phyloP scores from a whole-genome alignment of 1,140 invertebrate genomes.

The Sminthurides bifidus region DNA sequence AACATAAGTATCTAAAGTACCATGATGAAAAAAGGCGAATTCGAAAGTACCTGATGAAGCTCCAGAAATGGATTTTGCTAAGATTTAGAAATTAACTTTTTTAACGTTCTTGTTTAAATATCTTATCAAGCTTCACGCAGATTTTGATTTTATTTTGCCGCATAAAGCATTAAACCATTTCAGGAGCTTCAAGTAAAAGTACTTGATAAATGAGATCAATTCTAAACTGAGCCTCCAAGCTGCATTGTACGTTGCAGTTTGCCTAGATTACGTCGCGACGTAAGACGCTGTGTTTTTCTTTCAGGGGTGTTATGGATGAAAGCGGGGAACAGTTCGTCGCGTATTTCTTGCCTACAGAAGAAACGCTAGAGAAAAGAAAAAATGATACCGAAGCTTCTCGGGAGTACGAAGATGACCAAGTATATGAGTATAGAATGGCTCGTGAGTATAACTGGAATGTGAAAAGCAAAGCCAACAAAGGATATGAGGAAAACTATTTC shows the following conservation, averaged over 20 bases:
- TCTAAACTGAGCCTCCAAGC: conserved; percentile 42
- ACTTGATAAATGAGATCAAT: conserved; percentile 38
- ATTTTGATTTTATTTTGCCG: neutral
- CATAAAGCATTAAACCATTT: neutral
- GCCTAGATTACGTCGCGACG: conserved; percentile 26
- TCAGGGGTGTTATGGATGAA: conserved; percentile 90
- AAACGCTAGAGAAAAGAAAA: conserved; percentile 76
- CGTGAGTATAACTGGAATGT: conserved; percentile 97
- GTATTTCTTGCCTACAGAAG: conserved; percentile 90
- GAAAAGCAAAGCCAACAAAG: conserved; percentile 93
- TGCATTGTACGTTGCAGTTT: conserved; percentile 27
- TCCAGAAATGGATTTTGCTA: no score
- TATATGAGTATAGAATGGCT: conserved; percentile 90
- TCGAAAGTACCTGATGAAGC: no score
- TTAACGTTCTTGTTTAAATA: no score
- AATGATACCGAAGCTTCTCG: conserved; percentile 60
- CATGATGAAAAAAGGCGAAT: conserved; percentile 31
- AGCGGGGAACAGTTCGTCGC: conserved; percentile 97
- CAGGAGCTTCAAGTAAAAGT: neutral
- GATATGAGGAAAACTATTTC: conserved; percentile 98
- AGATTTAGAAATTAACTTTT: no score
- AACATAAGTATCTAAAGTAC: neutral
- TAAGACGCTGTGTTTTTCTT: conserved; percentile 39
- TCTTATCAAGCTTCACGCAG: neutral
- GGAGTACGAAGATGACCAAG: conserved; percentile 82